Evolutionary conservation across 2,888 invertebrate species (phyloP), one percentile per base, ranked within the genome.

Genomic region (Drosophila phalerata): DNA sequence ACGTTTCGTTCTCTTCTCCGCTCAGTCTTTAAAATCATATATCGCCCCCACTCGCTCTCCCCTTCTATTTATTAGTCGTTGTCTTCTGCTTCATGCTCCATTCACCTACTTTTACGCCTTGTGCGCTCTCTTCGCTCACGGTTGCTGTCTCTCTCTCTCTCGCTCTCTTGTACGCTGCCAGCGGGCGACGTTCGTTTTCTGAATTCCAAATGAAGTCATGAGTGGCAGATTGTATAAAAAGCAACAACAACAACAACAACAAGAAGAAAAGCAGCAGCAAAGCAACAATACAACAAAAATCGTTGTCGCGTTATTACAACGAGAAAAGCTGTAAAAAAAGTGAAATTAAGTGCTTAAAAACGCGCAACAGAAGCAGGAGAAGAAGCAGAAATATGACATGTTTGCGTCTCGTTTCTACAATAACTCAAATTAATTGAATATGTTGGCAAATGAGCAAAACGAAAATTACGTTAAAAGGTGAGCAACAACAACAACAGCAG

Each of bases 21-120:
- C 55, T 51, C 30, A 55, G 48, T n/a, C 48, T 47, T 32, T 42
- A 30, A 55, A 42, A 25, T 22, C 11, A n/a, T 25, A 32, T 25
- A 11, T n/a, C n/a, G n/a, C 34, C 34, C 45, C 58, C 64, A 38
- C 53, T 28, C 58, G 19, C 58, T 25, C 45, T 25, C 34, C 28
- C 43, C 47, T 73, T 57, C 55, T 73, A 25, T 60, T 68, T 22
- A 25, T 58, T 52, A 58, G 63, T 56, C 49, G 71, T 61, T 67
- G 79, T 55, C 51, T 56, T 60, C 66, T 79, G 79, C 74, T 88
- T 86, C 88, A 84, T 86, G 90, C 91, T 91, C 90, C 85, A 91
- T 87, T 91, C 91, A 91, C 91, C 91, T 91, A 91, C 91, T 85
- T 91, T 91, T 81, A 85, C 72, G 85, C 89, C 73, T 79, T 81